A percentile compares a stretch with the other conserved stretches of the same genome.
phyloP scores from a whole-genome alignment of 2,888 invertebrate genomes.

The Troides helena region DNA sequence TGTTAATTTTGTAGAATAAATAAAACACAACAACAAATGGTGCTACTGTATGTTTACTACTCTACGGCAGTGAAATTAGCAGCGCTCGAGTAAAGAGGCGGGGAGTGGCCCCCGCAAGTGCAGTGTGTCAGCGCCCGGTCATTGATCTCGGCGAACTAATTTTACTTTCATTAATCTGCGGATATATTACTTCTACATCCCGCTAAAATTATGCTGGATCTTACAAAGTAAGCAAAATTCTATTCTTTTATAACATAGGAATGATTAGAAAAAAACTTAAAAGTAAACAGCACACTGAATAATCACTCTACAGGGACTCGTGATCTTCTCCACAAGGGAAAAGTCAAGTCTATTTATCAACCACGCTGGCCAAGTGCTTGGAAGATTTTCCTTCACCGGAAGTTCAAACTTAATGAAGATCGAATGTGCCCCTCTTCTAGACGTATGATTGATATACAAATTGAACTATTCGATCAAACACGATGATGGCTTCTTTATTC shows the following conservation, averaged over 20 bases:
- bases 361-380: too few relatives aligned
- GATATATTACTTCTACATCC: constrained; percentile 37
- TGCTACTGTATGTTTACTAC: constrained; percentile 16
- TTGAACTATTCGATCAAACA: too few relatives aligned
- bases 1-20: too few relatives aligned
- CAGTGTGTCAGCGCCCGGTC: constrained; percentile 70
- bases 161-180: constrained; percentile 72
- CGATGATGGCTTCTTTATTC: too few relatives aligned
- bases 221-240: constrained; percentile 8
- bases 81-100: constrained; percentile 21
- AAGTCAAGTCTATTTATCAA: too few relatives aligned
- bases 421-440: too few relatives aligned
- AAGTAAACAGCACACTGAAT: too few relatives aligned
- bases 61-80: constrained; percentile 25
- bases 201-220: constrained; percentile 6
- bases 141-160: constrained; percentile 62
- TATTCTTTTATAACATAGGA: neutral
- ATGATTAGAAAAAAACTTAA: neutral
- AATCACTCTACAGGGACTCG: too few relatives aligned
- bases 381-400: too few relatives aligned
- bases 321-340: too few relatives aligned
- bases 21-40: neutral
- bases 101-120: constrained; percentile 52
- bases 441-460: too few relatives aligned
- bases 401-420: too few relatives aligned